Conservation (phyloP, 2,888 invertebrate species). For the Leptopterna dolabrata region DNA sequence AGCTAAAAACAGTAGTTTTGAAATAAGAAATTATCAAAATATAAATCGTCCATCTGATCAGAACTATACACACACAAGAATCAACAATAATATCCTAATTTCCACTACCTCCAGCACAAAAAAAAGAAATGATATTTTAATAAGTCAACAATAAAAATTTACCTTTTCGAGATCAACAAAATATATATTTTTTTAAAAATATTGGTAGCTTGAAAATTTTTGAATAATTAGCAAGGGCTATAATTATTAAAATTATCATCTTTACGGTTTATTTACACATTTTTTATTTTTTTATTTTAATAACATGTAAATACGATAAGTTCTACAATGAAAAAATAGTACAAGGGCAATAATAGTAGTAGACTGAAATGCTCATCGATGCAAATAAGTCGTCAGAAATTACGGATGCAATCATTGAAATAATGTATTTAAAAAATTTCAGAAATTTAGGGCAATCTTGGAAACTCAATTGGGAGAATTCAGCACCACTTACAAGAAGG, state of each 20-base stretch:
- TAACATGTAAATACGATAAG: neutral
- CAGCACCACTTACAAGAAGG: neutral
- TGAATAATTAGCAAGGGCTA: neutral
- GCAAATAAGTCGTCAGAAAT: neutral
- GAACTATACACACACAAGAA: neutral
- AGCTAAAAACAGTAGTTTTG: neutral
- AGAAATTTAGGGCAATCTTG: neutral
- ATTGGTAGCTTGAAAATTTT: constrained; percentile 14
- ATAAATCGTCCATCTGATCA: neutral
- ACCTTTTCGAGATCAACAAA: constrained; percentile 30
- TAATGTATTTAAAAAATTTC: neutral
- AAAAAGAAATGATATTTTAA: neutral
- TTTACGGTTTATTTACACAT: too few relatives aligned
- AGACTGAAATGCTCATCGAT: neutral
- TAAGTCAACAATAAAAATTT: neutral
- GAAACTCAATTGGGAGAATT: neutral
- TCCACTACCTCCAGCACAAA: neutral
- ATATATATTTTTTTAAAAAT: constrained; percentile 23
- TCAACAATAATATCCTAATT: neutral
- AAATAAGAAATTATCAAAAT: neutral
- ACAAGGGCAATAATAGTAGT: neutral
- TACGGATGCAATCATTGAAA: too few relatives aligned
- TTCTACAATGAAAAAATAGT: neutral
- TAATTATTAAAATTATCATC: neutral
- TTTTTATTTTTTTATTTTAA: neutral